phyloP scores from a whole-genome alignment of 2,888 invertebrate species.

The Elegia similella region DNA sequence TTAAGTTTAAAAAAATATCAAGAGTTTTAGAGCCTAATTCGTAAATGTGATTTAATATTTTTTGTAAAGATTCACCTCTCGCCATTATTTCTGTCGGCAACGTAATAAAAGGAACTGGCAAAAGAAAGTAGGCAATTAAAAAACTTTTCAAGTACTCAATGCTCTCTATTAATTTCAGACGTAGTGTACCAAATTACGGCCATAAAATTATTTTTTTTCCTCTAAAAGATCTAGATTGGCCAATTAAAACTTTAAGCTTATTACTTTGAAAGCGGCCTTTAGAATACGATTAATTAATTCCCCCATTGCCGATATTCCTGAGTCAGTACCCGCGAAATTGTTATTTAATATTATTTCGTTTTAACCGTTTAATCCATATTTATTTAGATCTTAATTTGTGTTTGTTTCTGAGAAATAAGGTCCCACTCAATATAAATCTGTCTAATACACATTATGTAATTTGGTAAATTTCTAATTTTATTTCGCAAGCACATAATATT shows the following conservation, averaged over 20 bases:
- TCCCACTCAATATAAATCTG: too few relatives aligned
- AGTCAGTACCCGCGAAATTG: neutral
- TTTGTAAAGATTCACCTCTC: neutral
- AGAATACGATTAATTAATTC: conserved; percentile 23
- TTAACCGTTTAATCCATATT: neutral
- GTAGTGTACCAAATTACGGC: conserved; percentile 20
- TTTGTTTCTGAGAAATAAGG: too few relatives aligned
- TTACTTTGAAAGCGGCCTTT: conserved; percentile 22
- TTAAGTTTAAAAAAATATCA: too few relatives aligned
- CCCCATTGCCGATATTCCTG: neutral
- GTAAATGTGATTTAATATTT: neutral
- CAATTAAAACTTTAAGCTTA: conserved; percentile 29
- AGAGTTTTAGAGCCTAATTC: neutral
- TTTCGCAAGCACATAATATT: too few relatives aligned
- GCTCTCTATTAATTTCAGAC: conserved; percentile 13
- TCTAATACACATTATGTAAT: too few relatives aligned
- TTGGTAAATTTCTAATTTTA: too few relatives aligned
- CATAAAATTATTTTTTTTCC: conserved; percentile 26
- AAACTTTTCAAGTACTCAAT: conserved; percentile 9
- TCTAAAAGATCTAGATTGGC: conserved; percentile 26
- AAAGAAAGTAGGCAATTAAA: conserved; percentile 15
- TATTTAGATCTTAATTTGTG: neutral
- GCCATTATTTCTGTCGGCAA: neutral
- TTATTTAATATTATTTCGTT: neutral
- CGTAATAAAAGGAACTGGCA: neutral